Conservation (phyloP, 1,140 invertebrate genomes). For the Caenorhabditis remanei region DNA sequence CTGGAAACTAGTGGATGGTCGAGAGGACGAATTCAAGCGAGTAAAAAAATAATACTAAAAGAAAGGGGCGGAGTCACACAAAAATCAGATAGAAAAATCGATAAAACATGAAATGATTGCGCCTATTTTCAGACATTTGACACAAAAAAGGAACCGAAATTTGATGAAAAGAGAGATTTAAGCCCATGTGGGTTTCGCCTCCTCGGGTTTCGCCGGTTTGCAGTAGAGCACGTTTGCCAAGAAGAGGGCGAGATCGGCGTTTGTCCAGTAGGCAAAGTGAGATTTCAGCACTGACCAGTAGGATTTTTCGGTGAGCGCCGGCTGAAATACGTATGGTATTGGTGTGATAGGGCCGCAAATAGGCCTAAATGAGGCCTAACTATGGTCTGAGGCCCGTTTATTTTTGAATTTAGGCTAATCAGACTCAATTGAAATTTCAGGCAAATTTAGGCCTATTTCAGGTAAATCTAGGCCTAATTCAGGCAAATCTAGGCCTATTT, state of each 20-base stretch:
- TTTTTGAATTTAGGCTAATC: too few relatives aligned
- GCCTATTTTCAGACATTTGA: slow-evolving; percentile 18
- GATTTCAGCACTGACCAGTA: slow-evolving; percentile 69
- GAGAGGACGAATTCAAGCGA: background rate
- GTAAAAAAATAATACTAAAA: slow-evolving; percentile 13
- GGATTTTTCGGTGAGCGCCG: slow-evolving; percentile 64
- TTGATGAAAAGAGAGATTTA: background rate
- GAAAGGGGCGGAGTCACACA: background rate
- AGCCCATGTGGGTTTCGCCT: slow-evolving; percentile 42
- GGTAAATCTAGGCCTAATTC: too few relatives aligned
- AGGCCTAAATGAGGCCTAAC: background rate
- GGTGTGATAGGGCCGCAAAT: background rate
- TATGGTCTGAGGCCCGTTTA: too few relatives aligned
- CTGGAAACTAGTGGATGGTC: background rate
- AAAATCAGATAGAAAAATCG: background rate
- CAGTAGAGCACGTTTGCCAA: slow-evolving; percentile 63
- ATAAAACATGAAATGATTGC: slow-evolving; percentile 45
- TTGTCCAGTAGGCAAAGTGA: slow-evolving; percentile 68
- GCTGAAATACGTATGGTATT: slow-evolving; percentile 51
- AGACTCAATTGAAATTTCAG: too few relatives aligned
- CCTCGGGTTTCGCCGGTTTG: slow-evolving; percentile 26
- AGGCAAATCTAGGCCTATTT: too few relatives aligned
- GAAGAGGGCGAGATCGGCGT: slow-evolving; percentile 65
- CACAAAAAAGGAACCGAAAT: background rate
- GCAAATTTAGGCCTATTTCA: too few relatives aligned